phyloP scores from a whole-genome alignment of 2,888 invertebrate genomes.

The Eurytoma californica region DNA sequence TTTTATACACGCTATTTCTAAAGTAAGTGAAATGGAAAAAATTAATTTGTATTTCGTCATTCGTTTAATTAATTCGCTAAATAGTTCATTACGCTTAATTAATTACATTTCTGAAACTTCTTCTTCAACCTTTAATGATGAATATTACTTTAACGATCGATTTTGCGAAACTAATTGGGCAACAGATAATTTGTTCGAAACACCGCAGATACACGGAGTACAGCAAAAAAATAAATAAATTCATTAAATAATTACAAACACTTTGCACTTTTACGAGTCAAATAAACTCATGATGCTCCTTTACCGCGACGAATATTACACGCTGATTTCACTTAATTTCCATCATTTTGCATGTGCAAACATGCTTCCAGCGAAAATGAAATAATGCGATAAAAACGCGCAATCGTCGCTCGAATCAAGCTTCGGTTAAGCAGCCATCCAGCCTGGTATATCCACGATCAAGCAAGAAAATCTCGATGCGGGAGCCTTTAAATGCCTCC shows the following conservation, averaged over 20 bases:
- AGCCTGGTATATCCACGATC: not conserved
- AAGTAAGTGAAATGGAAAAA: no score
- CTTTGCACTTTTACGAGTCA: slow-evolving; percentile 11
- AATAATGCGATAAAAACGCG: slow-evolving; percentile 15
- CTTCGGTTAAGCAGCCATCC: not conserved
- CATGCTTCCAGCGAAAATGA: not conserved
- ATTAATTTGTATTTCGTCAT: no score
- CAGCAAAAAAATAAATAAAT: slow-evolving; percentile 12
- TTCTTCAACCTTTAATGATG: not conserved
- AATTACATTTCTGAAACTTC: no score
- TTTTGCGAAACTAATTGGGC: slow-evolving; percentile 2
- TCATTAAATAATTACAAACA: not conserved
- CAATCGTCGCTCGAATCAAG: not conserved
- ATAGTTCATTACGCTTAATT: no score
- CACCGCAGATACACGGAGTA: not conserved
- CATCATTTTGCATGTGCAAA: slow-evolving; percentile 9
- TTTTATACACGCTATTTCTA: no score
- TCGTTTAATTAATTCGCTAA: no score
- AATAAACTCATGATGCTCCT: slow-evolving; percentile 10
- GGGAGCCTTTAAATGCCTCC: not conserved
- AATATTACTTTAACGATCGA: slow-evolving; percentile 3
- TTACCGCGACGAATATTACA: not conserved
- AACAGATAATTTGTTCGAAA: not conserved
- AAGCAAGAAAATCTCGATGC: slow-evolving; percentile 13
- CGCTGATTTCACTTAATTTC: slow-evolving; percentile 9